Conservation (phyloP, 2,113 vertebrate species). For the Pygoscelis antarcticus region DNA sequence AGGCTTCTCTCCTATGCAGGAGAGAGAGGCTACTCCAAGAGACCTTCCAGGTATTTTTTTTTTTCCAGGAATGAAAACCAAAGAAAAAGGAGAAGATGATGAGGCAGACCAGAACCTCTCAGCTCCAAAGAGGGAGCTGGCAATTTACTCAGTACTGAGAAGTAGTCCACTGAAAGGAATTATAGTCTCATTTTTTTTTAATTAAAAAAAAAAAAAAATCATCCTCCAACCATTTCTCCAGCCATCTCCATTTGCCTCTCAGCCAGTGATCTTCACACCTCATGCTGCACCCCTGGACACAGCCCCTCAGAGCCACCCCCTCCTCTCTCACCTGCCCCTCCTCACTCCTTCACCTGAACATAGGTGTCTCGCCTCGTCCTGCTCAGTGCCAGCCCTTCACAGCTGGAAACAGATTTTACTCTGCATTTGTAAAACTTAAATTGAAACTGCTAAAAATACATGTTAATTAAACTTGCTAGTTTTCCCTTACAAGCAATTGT, state of each 20-base stretch:
- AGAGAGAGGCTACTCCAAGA: background rate
- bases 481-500: background rate
- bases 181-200: background rate
- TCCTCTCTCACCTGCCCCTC: too few relatives aligned
- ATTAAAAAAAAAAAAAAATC: background rate
- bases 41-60: background rate
- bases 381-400: background rate
- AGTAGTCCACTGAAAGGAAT: background rate
- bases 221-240: background rate
- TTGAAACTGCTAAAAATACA: background rate
- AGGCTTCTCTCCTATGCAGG: background rate
- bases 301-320: background rate
- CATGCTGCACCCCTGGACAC: background rate
- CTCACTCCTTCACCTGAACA: accelerated
- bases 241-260: background rate
- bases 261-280: accelerated
- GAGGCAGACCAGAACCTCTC: background rate
- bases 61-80: background rate
- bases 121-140: background rate
- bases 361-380: accelerated
- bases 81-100: background rate
- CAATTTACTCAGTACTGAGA: background rate
- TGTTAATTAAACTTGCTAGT: background rate
- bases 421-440: background rate
- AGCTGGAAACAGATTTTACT: background rate